A percentile compares a stretch with the other conserved stretches of the same genome.
Conservation (phyloP, 2,113 vertebrate genomes). For the Alces alces region DNA sequence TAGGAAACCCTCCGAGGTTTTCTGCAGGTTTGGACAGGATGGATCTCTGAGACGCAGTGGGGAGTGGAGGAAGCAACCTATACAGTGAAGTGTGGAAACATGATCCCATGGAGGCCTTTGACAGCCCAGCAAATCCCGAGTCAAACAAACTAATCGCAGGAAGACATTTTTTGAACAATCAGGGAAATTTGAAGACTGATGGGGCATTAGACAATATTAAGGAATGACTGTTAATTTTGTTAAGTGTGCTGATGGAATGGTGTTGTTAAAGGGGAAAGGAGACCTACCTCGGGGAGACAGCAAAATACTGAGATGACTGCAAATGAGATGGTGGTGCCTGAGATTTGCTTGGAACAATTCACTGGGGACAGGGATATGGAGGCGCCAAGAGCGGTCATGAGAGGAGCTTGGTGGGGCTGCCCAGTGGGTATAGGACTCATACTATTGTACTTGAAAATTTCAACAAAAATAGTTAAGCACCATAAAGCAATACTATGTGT, state of each 20-base stretch:
- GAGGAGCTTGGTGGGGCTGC: neutral
- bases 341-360: neutral
- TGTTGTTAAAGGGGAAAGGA: neutral
- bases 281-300: neutral
- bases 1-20: neutral
- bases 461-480: neutral
- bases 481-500: neutral
- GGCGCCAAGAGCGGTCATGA: neutral
- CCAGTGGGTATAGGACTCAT: accelerated
- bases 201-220: neutral
- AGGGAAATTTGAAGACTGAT: neutral
- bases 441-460: neutral
- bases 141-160: neutral
- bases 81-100: neutral
- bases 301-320: neutral
- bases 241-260: neutral
- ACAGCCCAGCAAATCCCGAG: conserved; percentile 46
- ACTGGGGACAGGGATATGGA: neutral
- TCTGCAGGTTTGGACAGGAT: conserved; percentile 55
- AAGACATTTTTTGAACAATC: neutral
- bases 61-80: neutral
- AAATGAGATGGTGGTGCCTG: neutral
- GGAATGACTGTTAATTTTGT: neutral
- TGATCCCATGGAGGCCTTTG: neutral
- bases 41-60: neutral